Evolutionary conservation across 2,113 vertebrate species (phyloP).

Genomic region (Nestor notabilis): DNA sequence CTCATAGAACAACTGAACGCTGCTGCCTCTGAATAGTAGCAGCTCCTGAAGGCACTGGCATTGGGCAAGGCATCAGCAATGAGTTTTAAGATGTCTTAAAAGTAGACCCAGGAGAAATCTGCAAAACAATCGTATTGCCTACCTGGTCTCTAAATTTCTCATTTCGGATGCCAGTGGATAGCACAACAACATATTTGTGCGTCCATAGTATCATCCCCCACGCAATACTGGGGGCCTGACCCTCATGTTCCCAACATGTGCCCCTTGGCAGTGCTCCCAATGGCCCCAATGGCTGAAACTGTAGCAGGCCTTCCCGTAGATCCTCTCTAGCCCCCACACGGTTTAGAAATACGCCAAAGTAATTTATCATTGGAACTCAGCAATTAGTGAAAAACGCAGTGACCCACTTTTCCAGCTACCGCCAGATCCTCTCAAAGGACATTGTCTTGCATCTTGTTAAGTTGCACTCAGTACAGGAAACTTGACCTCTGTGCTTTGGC

Average conservation of each 20-base stretch:
- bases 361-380: conserved; percentile 65
- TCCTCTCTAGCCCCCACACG: not conserved
- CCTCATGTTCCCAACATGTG: not conserved
- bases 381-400: conserved; percentile 43
- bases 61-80: conserved; percentile 3
- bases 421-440: conserved; percentile 60
- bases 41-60: conserved; percentile 2
- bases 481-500: conserved; percentile 78
- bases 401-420: conserved; percentile 68
- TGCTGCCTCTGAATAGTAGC: conserved; percentile 11
- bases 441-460: conserved; percentile 46
- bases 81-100: conserved; percentile 8
- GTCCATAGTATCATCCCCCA: not conserved
- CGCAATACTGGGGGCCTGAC: not conserved
- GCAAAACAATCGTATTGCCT: conserved; percentile 42
- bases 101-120: not conserved
- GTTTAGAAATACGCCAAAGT: conserved; percentile 33
- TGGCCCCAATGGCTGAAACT: not conserved
- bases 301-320: not conserved
- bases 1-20: conserved; percentile 40
- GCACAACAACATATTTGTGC: not conserved
- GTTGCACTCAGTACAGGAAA: conserved; percentile 75
- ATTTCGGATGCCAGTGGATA: not conserved
- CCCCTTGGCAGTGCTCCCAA: not conserved
- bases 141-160: conserved; percentile 51